Base-by-base conservation (phyloP, 2,888 invertebrate genomes). In the Pocota personata region DNA sequence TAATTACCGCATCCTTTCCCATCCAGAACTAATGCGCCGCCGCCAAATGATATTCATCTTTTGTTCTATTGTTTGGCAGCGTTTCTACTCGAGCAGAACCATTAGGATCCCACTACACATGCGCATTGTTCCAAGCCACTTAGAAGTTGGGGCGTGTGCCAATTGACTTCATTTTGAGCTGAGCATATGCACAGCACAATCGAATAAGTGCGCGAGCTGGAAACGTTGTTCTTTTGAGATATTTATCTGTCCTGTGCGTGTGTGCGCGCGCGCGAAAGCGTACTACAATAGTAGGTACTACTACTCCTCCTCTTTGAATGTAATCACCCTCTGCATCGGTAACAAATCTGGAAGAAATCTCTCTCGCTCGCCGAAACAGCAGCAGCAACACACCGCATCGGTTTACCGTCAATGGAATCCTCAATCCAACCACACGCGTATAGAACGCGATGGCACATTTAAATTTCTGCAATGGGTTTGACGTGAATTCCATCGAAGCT, bases 401-500 rank as follows among this genome's bases (percentile, higher is more conserved):
- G 40, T 66, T 52, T 60, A 67, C 67, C 62, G 67, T 78, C 78
- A 69, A 83, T 83, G 66, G 60, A 78, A 55, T 60, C 43, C 66
- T 71, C 62, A 21, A 30, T 37, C 48, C 12, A 50, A 19, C 30
- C 57, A 37, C 71, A 55, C 32, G 43, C 67, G 50, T 21, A 40
- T 24, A 37, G 62, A 86, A 76, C 48, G 66, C 35, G n/a, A n/a
- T n/a, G n/a, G 35, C 40, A 14, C 76, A 82, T 82, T 86, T 82
- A 77, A 82, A 86, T 82, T 77, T 86, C 30, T 82, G 77, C 67
- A 55, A 77, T 86, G 86, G 86, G 86, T 72, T 86, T 77, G 86
- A 82, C 73, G 72, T 55, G 76, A 72, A 82, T 77, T 82, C 82
- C 82, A 43, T 64, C 64, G 50, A 75, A 69, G 60, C 52, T 69